These are phyloP conservation scores for Uropetala carovei DNA, from an alignment of 2,888 invertebrate species.

Conservation along the genomic window DNA sequence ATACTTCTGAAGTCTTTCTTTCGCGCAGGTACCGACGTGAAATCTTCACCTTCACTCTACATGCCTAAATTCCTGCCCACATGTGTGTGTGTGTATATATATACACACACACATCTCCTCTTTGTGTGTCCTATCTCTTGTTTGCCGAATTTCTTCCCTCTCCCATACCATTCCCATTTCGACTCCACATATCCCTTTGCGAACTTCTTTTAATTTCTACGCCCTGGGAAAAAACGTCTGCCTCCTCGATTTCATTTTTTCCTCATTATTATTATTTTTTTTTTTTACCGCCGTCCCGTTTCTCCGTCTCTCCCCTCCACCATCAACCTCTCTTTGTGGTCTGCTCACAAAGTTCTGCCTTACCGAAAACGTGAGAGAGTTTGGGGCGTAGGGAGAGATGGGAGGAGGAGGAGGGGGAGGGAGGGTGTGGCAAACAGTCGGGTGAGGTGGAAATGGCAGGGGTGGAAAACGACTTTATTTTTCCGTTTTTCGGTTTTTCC, in stretches of 20 bases:
- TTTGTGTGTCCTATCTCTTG: no score
- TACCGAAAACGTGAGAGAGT: not conserved
- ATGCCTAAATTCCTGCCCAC: no score
- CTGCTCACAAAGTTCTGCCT: not conserved
- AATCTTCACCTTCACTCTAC: no score
- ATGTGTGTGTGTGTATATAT: no score
- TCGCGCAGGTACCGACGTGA: no score
- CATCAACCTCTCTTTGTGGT: conserved; percentile 8
- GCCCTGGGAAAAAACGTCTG: not conserved
- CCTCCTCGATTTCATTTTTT: conserved; percentile 4
- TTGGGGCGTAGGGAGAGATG: not conserved
- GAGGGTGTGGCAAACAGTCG: not conserved
- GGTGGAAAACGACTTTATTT: conserved; percentile 20
- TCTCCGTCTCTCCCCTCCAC: not conserved
- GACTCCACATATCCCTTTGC: no score
- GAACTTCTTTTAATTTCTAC: not conserved
- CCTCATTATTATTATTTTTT: conserved; percentile 32
- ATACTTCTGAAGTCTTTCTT: no score
- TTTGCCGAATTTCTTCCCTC: no score
- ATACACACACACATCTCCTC: no score
- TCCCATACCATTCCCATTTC: no score
- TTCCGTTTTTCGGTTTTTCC: conserved; percentile 8
- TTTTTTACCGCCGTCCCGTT: not conserved
- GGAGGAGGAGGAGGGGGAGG: no score
- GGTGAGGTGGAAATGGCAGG: not conserved